Evolutionary conservation across 2,888 invertebrate genomes (phyloP), one percentile per base, ranked within the genome.

Genomic region (Rutpela maculata): DNA sequence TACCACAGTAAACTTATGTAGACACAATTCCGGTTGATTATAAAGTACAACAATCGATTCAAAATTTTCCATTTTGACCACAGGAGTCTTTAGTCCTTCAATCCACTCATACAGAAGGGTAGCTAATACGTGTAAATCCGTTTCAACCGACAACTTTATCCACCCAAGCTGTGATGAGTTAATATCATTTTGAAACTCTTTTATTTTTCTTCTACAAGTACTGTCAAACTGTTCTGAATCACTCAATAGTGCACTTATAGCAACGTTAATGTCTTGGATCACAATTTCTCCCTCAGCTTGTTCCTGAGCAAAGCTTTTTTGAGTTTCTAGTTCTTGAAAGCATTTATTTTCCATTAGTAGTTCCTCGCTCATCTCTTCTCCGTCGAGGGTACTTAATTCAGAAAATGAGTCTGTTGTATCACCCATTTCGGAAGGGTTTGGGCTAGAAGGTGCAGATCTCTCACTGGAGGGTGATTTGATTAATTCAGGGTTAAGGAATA

Each of bases 101-200:
- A 96, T 87, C 96, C 96, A 96, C 82, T 95, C 93, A 88, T 93
- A 94, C 55, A 96, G 89, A 5, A 96, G 88, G 0, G 92, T 92
- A 0, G 93, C 90, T 56, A 96, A 87, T 18, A 95, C 90, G 11
- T 90, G 89, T 1, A 95, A 85, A 86, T 92, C 90, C 73, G 92
- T 93, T 90, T 96, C 95, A 65, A 92, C 90, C 72, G 92, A 91
- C 35, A 96, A 90, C 80, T 91, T 92, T 57, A 91, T 89, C 92
- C 95, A 94, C 0, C 94, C 94, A 2, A 93, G 92, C 80, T 91
- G 92, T 63, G 93, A 92, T 82, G 92, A 92, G 87, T 96, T 95
- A 68, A 96, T 91, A 68, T 94, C 93, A 68, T 91, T 89, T 84
- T 94, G 90, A 55, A 93, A 88, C 74, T 91, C 90, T 78, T 91